These are phyloP conservation scores for Campoletis sonorensis DNA, from an alignment of 1,140 invertebrate genomes.

Conservation along the genomic window DNA sequence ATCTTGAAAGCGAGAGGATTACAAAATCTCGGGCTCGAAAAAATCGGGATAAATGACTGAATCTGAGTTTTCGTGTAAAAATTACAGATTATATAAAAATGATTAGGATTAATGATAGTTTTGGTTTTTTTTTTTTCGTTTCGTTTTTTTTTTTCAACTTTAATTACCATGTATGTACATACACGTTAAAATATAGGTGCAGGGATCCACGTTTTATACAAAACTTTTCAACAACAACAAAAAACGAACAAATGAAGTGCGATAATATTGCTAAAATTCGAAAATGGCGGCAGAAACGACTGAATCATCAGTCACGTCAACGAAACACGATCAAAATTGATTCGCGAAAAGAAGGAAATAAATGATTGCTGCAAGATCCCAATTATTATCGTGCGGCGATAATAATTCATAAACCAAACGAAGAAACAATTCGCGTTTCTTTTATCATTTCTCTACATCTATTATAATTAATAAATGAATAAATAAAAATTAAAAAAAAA, in stretches of 20 bases:
- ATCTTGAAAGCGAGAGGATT: neutral
- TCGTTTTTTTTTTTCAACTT: neutral
- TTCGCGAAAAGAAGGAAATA: neutral
- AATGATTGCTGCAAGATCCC: neutral
- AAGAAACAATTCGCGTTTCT: neutral
- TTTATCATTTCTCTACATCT: conserved; percentile 10
- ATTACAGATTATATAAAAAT: neutral
- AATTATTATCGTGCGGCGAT: neutral
- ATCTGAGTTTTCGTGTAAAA: neutral
- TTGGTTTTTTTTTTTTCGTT: neutral
- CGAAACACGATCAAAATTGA: neutral
- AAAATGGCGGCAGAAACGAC: too few relatives aligned
- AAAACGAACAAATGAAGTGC: neutral
- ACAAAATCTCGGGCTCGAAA: neutral
- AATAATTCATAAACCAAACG: neutral
- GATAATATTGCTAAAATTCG: too few relatives aligned
- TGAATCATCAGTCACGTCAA: too few relatives aligned
- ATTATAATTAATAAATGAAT: conserved; percentile 11
- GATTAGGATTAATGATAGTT: neutral
- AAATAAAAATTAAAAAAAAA: conserved; percentile 28
- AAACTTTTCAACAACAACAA: neutral
- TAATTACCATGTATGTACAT: conserved; percentile 17
- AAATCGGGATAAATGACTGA: neutral
- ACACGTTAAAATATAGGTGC: neutral
- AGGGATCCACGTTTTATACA: conserved; percentile 11